phyloP scores from a whole-genome alignment of 2,113 vertebrate species.

The Alaudala cheleensis region DNA sequence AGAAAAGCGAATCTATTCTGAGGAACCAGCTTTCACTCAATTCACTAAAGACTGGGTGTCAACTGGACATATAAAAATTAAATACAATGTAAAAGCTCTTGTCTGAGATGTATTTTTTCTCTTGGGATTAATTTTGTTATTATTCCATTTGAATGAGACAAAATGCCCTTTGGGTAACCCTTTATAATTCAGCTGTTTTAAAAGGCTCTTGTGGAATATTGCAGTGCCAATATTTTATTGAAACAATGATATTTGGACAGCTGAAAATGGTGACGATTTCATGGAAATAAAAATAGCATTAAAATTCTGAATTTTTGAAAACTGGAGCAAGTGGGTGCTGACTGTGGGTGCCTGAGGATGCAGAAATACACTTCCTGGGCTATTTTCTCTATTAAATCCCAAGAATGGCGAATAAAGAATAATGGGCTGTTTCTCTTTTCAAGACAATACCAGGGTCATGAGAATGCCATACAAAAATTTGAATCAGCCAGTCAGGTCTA shows the following conservation, averaged over 20 bases:
- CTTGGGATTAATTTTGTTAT: conserved; percentile 14
- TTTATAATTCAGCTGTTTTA: conserved; percentile 30
- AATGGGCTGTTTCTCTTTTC: neutral
- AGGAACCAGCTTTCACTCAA: neutral
- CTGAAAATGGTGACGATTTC: conserved; percentile 1
- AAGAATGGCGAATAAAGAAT: neutral
- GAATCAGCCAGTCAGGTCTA: neutral
- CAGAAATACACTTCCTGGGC: neutral
- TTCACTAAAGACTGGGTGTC: neutral
- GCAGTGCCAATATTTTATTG: neutral
- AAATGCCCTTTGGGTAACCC: conserved; percentile 6
- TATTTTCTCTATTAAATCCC: neutral
- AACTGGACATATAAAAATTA: conserved; percentile 11
- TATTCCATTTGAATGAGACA: conserved; percentile 13
- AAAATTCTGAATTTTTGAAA: conserved; percentile 9
- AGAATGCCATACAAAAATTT: neutral
- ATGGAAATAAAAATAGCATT: neutral
- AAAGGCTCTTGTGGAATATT: neutral
- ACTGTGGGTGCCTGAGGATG: neutral
- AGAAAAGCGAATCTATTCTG: neutral
- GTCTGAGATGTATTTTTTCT: neutral
- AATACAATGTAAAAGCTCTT: neutral
- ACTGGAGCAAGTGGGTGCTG: neutral
- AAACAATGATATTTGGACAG: conserved; percentile 6
- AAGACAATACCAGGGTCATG: neutral